A percentile compares a stretch with the other conserved stretches of the same genome.
Conservation (phyloP, 2,797 vertebrate genomes). For the Brotula barbata region DNA sequence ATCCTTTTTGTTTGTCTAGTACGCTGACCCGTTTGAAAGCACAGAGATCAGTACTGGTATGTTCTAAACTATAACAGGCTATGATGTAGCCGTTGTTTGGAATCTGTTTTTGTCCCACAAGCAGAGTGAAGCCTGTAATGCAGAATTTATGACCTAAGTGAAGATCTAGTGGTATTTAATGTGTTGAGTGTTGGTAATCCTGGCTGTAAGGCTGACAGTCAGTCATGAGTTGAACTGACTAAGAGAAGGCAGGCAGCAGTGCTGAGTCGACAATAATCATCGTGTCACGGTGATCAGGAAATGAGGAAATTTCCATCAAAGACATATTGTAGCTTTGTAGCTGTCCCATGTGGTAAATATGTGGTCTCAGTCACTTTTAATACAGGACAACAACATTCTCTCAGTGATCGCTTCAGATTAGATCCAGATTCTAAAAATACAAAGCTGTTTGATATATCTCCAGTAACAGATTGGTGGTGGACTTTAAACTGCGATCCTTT, state of each 20-base stretch:
- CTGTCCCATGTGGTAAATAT: no score
- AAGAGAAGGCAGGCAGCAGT: conserved; percentile 49
- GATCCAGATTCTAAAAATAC: conserved; percentile 48
- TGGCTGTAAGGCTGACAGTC: conserved; percentile 29
- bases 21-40: not conserved
- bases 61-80: conserved; percentile 32
- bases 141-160: conserved; percentile 11
- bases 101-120: conserved; percentile 17
- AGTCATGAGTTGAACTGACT: conserved; percentile 44
- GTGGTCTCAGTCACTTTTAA: no score
- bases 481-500: conserved; percentile 45
- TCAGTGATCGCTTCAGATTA: conserved; percentile 23
- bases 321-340: no score
- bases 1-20: not conserved
- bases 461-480: conserved; percentile 37
- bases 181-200: conserved; percentile 32
- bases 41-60: conserved; percentile 29
- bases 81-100: conserved; percentile 11
- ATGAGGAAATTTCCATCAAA: conserved; percentile 42
- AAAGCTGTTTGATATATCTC: conserved; percentile 19
- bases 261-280: conserved; percentile 57
- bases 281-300: no score
- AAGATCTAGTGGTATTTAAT: conserved; percentile 24
- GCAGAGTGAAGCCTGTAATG: conserved; percentile 6
- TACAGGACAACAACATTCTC: no score